These are phyloP conservation scores for Sorex fumeus DNA, from an alignment of 2,113 vertebrate species.

Conservation along the genomic window DNA sequence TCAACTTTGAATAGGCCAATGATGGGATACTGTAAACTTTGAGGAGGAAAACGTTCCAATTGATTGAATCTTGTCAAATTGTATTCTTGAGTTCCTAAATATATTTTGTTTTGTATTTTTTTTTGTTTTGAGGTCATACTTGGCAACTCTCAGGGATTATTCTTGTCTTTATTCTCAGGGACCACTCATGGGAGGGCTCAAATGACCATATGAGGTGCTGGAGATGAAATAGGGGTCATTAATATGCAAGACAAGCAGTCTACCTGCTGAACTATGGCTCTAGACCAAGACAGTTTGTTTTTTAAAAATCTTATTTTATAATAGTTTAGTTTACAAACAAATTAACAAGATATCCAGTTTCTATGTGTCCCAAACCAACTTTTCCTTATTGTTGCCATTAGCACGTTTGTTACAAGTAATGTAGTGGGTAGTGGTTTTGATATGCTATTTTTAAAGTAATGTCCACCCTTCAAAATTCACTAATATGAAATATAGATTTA, in stretches of 20 bases:
- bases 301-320: too few species aligned
- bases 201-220: too few species aligned
- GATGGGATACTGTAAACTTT: neutral
- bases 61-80: neutral
- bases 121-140: neutral
- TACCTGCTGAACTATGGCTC: too few species aligned
- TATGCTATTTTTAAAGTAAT: neutral
- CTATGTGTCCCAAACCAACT: neutral
- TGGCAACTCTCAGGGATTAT: too few species aligned
- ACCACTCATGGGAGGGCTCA: too few species aligned
- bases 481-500: neutral
- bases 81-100: neutral
- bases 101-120: neutral
- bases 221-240: too few species aligned
- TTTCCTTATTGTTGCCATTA: neutral
- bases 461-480: neutral
- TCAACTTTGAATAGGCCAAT: neutral
- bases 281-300: too few species aligned
- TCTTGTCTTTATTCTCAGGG: too few species aligned
- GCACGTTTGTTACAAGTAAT: neutral
- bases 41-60: neutral
- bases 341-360: neutral
- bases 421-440: neutral
- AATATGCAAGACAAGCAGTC: too few species aligned
- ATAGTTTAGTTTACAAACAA: neutral